phyloP scores from a whole-genome alignment of 2,888 invertebrate genomes.

The Sminthurinus aureus region DNA sequence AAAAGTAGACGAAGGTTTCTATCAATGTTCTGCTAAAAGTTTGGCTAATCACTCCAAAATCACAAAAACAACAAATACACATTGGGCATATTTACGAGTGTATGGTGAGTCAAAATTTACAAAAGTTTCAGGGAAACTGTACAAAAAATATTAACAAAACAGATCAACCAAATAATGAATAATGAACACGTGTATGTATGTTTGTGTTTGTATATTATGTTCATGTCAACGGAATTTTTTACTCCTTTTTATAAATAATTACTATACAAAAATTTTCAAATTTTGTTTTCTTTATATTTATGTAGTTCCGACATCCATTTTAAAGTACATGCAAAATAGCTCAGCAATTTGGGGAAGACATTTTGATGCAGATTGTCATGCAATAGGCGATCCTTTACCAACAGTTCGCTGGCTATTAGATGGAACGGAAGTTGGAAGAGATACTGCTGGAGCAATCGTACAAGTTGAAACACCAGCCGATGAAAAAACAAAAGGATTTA shows the following conservation, averaged over 20 bases:
- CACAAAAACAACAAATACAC: slow-evolving; percentile 53
- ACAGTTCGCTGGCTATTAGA: slow-evolving; percentile 56
- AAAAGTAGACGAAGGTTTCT: slow-evolving; percentile 58
- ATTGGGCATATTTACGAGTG: slow-evolving; percentile 52
- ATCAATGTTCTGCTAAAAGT: slow-evolving; percentile 37
- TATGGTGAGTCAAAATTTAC: not conserved
- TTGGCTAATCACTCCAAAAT: slow-evolving; percentile 50
- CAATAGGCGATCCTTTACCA: slow-evolving; percentile 58
- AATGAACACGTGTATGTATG: too few species aligned
- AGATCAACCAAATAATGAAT: too few species aligned
- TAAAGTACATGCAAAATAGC: slow-evolving; percentile 55
- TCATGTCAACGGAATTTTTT: too few species aligned
- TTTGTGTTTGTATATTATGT: not conserved
- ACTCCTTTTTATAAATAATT: too few species aligned
- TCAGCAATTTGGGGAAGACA: slow-evolving; percentile 56
- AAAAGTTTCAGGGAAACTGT: too few species aligned
- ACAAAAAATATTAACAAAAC: too few species aligned
- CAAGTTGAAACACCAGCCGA: slow-evolving; percentile 38
- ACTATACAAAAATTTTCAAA: too few species aligned
- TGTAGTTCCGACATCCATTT: slow-evolving; percentile 56
- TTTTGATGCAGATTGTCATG: slow-evolving; percentile 59
- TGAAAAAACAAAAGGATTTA: slow-evolving; percentile 48
- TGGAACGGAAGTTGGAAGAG: slow-evolving; percentile 50
- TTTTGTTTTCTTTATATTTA: too few species aligned
- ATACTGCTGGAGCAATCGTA: slow-evolving; percentile 37